Base-by-base conservation (phyloP, 1,140 invertebrate genomes). In the Megalonaias nervosa region DNA sequence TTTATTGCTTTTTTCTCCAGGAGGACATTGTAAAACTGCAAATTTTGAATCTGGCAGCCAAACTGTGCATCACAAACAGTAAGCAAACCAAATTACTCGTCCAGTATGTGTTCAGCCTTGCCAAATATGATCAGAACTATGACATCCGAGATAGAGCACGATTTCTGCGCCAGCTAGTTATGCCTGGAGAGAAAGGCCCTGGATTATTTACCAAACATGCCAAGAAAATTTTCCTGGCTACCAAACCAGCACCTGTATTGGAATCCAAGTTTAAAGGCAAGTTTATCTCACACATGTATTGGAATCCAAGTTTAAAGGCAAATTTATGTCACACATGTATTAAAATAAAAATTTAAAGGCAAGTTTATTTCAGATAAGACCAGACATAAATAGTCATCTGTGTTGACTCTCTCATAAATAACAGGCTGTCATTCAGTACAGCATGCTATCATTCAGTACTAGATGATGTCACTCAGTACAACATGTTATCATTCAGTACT, bases 91-190 rank as follows among this genome's bases (percentile, higher is more conserved):
- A 94, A 74, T 91, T 96, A 13, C 92, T 99, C 60, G 97, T 97
- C 87, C 96, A 97, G 86, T 99, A 99, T 90, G 94, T 99, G 9
- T 95, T 99, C 80, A 97, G 97, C 87, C 92, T 99, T 84, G 98
- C 99, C 0, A 96, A 98, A 85, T 99, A 99, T 89, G 99, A 99
- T 92, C 94, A 95, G 70, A 99, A 97, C 90, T 99, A 99, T 88
- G 98, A 99, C 91, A 98, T 99, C 61, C 92, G 99, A 60, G 99
- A 99, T 92, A 92, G 98, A 2, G 96, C 96, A 4, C 91, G 98
- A 26, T 95, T 99, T 85, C 91, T 99, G 21, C 93, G 94, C 31
- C 94, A 95, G 56, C 95, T 99, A 82, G 93, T 98, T 6, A 57
- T 90, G 17, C 88, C 88, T 11, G 86, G 84, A 59, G 88, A 90